phyloP scores from a whole-genome alignment of 2,888 invertebrate species.

The Venusia cambrica region DNA sequence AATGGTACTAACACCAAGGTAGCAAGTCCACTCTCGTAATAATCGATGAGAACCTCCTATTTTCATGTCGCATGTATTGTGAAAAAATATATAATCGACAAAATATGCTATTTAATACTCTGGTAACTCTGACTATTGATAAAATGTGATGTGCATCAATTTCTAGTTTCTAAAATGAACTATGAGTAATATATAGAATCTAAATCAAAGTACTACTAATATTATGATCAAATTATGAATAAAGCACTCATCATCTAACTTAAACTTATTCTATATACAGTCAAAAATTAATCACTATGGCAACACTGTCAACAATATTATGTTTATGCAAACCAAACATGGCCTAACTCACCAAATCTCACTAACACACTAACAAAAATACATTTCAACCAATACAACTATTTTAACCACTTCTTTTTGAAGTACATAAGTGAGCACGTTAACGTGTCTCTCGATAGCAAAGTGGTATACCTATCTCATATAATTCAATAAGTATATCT shows the following conservation, averaged over 20 bases:
- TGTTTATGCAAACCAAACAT: constrained; percentile 64
- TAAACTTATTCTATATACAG: constrained; percentile 74
- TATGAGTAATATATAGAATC: constrained; percentile 43
- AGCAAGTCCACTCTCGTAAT: constrained; percentile 3
- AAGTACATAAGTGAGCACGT: constrained; percentile 33
- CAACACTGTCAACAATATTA: constrained; percentile 77
- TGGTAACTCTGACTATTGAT: constrained; percentile 77
- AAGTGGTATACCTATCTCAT: constrained; percentile 47
- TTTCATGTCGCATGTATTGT: constrained; percentile 45
- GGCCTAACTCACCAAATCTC: constrained; percentile 57
- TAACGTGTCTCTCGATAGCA: constrained; percentile 32
- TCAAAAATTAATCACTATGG: constrained; percentile 77
- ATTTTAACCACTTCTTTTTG: constrained; percentile 33
- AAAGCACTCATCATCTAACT: constrained; percentile 69
- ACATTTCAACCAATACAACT: constrained; percentile 51
- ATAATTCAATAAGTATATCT: constrained; percentile 56
- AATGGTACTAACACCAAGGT: constrained; percentile 8
- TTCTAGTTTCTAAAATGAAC: constrained; percentile 50
- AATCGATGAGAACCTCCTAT: constrained; percentile 16
- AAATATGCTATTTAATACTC: constrained; percentile 55
- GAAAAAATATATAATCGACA: constrained; percentile 56
- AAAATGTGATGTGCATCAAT: constrained; percentile 52
- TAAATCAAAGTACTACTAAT: constrained; percentile 44
- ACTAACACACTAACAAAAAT: constrained; percentile 59
- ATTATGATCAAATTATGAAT: constrained; percentile 45